Conservation (phyloP, 2,113 vertebrate genomes). For the Dromaius novaehollandiae region DNA sequence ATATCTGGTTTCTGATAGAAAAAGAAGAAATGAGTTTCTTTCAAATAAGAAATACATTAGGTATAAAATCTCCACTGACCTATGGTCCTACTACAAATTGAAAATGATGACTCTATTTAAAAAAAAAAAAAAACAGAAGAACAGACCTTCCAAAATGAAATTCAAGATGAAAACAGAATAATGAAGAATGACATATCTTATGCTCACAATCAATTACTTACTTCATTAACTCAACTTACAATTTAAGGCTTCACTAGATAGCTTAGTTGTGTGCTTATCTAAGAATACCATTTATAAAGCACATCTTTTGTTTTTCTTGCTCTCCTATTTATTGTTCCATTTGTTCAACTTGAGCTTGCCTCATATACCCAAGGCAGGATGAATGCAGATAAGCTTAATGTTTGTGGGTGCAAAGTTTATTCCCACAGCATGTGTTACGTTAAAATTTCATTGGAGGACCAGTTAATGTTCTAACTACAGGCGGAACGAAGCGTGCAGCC, state of each 20-base stretch:
- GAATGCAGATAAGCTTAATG: not conserved
- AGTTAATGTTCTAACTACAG: not conserved
- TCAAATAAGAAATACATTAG: not conserved
- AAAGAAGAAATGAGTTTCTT: not conserved
- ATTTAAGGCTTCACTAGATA: not conserved
- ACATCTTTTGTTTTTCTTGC: not conserved
- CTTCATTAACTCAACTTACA: conserved; percentile 11
- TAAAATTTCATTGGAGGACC: not conserved
- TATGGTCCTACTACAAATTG: not conserved
- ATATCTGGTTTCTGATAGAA: not conserved
- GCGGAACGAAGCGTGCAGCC: not conserved
- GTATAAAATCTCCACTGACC: not conserved
- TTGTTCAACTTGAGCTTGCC: not conserved
- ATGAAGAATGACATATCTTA: not conserved
- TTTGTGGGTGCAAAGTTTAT: not conserved
- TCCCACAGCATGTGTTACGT: not conserved
- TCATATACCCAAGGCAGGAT: too few species aligned
- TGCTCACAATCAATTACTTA: conserved; percentile 1
- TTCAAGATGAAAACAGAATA: not conserved
- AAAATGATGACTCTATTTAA: conserved; percentile 15
- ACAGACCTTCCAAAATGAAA: not conserved
- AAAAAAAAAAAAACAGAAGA: not conserved
- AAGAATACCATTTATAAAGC: not conserved
- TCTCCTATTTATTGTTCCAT: not conserved
- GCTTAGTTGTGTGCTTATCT: not conserved